These are phyloP conservation scores for Dendronephthya gigantea DNA, from an alignment of 64 coral and sea anemone species.

Conservation along the genomic window DNA sequence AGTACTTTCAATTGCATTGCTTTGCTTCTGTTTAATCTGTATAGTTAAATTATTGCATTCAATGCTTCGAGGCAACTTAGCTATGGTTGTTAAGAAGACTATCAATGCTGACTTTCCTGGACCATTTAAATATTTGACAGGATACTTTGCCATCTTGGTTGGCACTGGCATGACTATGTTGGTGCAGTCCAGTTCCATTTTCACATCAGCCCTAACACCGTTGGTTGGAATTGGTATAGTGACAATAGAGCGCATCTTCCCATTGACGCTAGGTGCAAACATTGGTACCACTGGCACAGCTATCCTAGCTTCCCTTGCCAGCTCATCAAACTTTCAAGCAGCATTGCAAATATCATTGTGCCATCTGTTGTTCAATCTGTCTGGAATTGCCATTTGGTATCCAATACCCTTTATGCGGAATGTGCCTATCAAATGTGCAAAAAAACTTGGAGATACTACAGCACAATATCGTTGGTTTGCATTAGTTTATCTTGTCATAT, in stretches of 20 bases:
- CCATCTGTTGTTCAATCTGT: constrained; percentile 49
- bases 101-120: constrained; percentile 49
- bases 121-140: constrained; percentile 47
- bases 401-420: constrained; percentile 45
- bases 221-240: constrained; percentile 49
- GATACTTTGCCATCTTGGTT: constrained; percentile 44
- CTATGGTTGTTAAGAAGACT: constrained; percentile 35
- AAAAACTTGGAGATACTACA: constrained; percentile 48
- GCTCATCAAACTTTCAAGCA: neutral
- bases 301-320: constrained; percentile 46
- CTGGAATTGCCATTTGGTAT: constrained; percentile 50
- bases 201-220: constrained; percentile 51
- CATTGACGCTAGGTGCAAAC: constrained; percentile 52
- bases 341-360: constrained; percentile 43
- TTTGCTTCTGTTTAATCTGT: constrained; percentile 45
- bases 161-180: constrained; percentile 48
- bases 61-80: constrained; percentile 34
- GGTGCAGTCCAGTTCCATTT: constrained; percentile 56
- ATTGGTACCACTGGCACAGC: constrained; percentile 54
- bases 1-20: constrained; percentile 19
- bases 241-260: constrained; percentile 34
- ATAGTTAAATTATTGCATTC: constrained; percentile 53
- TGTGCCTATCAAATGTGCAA: constrained; percentile 39
- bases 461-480: constrained; percentile 54
- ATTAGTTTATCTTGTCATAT: constrained; percentile 35